A percentile compares a stretch with the other conserved stretches of the same genome.
Conservation (phyloP, 2,888 invertebrate genomes). For the Cheilosia impressa region DNA sequence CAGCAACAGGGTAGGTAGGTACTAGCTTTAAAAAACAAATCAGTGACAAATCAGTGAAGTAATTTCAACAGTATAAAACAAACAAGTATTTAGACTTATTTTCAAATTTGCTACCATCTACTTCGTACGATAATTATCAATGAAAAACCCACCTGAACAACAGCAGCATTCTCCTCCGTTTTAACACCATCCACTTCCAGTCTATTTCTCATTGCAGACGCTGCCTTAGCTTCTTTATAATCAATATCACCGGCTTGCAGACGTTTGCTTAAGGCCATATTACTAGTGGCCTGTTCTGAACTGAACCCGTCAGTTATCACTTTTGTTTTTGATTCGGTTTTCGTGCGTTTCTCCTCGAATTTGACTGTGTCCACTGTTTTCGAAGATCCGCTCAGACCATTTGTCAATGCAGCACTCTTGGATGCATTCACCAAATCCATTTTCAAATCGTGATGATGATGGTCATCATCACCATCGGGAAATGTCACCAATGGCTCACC, state of each 20-base stretch:
- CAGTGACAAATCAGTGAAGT: too few species aligned
- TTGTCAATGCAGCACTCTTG: constrained; percentile 83
- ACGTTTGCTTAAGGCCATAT: constrained; percentile 89
- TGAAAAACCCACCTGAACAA: constrained; percentile 87
- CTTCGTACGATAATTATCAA: not conserved
- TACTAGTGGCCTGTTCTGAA: constrained; percentile 89
- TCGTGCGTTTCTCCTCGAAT: constrained; percentile 92
- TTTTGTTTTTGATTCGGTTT: constrained; percentile 90
- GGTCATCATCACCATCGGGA: constrained; percentile 90
- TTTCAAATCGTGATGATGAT: constrained; percentile 85
- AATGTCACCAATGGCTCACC: constrained; percentile 91
- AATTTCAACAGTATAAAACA: too few species aligned
- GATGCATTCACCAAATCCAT: constrained; percentile 83
- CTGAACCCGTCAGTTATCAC: constrained; percentile 93
- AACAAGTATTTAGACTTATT: too few species aligned
- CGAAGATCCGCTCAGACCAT: constrained; percentile 81
- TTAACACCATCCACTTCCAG: constrained; percentile 93
- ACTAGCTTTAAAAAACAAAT: too few species aligned
- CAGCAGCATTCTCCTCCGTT: constrained; percentile 93
- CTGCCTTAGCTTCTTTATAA: constrained; percentile 91
- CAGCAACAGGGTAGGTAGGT: too few species aligned
- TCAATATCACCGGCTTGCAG: constrained; percentile 92
- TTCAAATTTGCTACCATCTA: too few species aligned
- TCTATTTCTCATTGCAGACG: constrained; percentile 90
- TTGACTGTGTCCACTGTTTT: constrained; percentile 87